Percentiles rank a stretch among this genome's conserved stretches.
phyloP scores from a whole-genome alignment of 53 echinoderm and acorn worm genomes.

The Glandiceps talaboti region DNA sequence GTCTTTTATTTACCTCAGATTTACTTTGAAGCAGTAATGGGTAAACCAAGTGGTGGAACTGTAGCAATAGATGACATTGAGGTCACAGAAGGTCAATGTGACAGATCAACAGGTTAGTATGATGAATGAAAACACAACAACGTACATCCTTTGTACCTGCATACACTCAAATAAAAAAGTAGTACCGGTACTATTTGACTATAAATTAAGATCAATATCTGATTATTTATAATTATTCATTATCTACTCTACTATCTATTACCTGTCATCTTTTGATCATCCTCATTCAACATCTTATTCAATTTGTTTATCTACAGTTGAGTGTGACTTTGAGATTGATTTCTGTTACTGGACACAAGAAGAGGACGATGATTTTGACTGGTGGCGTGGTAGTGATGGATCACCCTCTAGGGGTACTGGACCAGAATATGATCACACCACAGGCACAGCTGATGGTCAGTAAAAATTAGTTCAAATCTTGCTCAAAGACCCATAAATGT shows the following conservation, averaged over 20 bases:
- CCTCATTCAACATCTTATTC: no score
- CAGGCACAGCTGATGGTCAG: conserved; percentile 47
- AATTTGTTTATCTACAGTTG: conserved; percentile 34
- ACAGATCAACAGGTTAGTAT: not conserved
- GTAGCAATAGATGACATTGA: conserved; percentile 61
- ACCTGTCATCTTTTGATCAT: no score
- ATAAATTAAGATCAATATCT: no score
- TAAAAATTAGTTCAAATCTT: no score
- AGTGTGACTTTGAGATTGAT: conserved; percentile 79
- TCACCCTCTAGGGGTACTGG: conserved; percentile 40
- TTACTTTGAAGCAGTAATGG: conserved; percentile 41
- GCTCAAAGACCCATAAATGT: no score
- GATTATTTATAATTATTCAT: no score
- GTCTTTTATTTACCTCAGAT: conserved; percentile 16
- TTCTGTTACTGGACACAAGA: conserved; percentile 52
- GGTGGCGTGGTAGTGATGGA: conserved; percentile 44
- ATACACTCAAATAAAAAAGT: no score
- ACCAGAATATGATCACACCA: conserved; percentile 68
- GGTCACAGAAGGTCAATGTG: conserved; percentile 1
- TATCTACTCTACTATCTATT: no score
- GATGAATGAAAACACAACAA: no score
- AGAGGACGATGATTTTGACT: conserved; percentile 63
- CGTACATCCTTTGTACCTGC: no score
- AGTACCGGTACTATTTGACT: no score
- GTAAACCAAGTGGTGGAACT: conserved; percentile 41